phyloP scores from a whole-genome alignment of 2,888 invertebrate species.

The Orgyia antiqua region DNA sequence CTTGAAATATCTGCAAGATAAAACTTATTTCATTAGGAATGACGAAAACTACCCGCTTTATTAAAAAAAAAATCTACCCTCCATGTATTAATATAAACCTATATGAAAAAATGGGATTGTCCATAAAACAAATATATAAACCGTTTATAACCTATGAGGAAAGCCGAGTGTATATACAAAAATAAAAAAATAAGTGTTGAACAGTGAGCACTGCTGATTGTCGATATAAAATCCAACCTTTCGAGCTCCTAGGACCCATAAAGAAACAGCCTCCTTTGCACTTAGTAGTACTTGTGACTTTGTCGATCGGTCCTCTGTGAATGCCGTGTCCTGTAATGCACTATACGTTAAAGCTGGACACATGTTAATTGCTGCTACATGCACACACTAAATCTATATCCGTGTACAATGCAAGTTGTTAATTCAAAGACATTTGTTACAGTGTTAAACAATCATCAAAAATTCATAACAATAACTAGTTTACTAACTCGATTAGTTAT shows the following conservation, averaged over 20 bases:
- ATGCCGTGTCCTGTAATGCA: slow-evolving; percentile 84
- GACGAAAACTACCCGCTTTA: too few species aligned
- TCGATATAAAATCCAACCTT: slow-evolving; percentile 83
- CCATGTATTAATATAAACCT: background rate
- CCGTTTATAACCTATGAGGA: slow-evolving; percentile 16
- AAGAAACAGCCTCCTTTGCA: slow-evolving; percentile 95
- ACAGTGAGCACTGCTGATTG: slow-evolving; percentile 42
- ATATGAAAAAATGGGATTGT: too few species aligned
- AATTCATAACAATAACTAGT: too few species aligned
- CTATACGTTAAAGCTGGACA: slow-evolving; percentile 70
- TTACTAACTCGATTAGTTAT: slow-evolving; percentile 12
- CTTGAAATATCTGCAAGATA: too few species aligned
- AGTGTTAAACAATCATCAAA: slow-evolving; percentile 14
- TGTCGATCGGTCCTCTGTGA: slow-evolving; percentile 81
- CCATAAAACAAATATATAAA: slow-evolving; percentile 8
- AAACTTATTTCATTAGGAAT: too few species aligned
- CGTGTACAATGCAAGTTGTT: slow-evolving; percentile 33
- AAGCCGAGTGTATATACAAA: slow-evolving; percentile 29
- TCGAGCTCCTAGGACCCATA: slow-evolving; percentile 95
- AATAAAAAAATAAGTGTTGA: slow-evolving; percentile 36
- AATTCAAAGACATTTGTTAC: slow-evolving; percentile 21
- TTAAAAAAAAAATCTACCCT: background rate
- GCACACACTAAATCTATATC: slow-evolving; percentile 47
- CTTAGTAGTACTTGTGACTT: slow-evolving; percentile 91
- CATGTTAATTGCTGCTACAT: slow-evolving; percentile 70